These are phyloP conservation scores for Chaenocephalus aceratus DNA, from an alignment of 2,113 vertebrate genomes.

Conservation along the genomic window DNA sequence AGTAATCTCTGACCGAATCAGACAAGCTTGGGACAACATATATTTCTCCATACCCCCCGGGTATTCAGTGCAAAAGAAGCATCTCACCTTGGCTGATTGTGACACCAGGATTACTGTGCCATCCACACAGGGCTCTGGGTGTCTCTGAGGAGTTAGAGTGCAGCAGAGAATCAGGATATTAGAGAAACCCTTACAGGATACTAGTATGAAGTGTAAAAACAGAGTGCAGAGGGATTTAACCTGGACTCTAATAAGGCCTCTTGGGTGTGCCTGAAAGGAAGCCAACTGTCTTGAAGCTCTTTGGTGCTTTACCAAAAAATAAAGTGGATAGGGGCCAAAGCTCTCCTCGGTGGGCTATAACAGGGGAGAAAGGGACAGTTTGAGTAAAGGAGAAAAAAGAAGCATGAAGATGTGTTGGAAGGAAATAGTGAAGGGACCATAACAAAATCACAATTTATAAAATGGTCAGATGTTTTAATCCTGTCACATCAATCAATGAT, in stretches of 20 bases:
- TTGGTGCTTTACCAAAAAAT: constrained; percentile 39
- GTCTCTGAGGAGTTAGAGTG: constrained; percentile 46
- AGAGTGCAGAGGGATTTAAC: constrained; percentile 65
- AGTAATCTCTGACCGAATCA: constrained; percentile 30
- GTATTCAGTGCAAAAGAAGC: constrained; percentile 30
- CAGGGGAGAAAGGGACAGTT: constrained; percentile 1
- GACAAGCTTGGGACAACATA: background rate
- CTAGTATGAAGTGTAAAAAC: constrained; percentile 40
- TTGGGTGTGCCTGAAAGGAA: constrained; percentile 51
- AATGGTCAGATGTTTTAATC: constrained; percentile 35
- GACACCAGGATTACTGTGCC: constrained; percentile 29
- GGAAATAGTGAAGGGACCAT: background rate
- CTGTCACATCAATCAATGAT: constrained; percentile 36
- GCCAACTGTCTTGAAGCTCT: constrained; percentile 27
- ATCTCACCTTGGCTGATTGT: constrained; percentile 36
- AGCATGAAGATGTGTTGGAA: constrained; percentile 21
- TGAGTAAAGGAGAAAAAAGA: constrained; percentile 2
- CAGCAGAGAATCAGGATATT: constrained; percentile 58
- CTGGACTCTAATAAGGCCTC: constrained; percentile 77
- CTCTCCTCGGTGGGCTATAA: constrained; percentile 1
- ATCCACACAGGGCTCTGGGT: constrained; percentile 7
- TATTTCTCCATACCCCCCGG: constrained; percentile 22
- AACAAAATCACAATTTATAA: constrained; percentile 25
- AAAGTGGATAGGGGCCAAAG: constrained; percentile 4
- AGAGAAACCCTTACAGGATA: constrained; percentile 45